Evolutionary conservation across 2,888 invertebrate genomes (phyloP).

Genomic region (Cotesia congregata): DNA sequence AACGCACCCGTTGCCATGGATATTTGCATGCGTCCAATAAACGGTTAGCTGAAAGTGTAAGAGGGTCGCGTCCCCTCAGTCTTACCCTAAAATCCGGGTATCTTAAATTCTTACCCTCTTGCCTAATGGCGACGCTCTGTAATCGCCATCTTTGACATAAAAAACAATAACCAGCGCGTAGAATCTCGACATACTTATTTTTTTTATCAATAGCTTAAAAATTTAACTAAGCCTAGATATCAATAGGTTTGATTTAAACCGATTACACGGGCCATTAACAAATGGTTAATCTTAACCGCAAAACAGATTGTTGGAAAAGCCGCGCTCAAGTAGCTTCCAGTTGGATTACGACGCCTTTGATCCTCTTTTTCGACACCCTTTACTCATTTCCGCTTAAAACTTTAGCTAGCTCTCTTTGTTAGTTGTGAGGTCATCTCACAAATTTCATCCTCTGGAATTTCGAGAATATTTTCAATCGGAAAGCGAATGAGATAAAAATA

Average conservation of each 20-base stretch:
- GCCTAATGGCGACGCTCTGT: constrained; percentile 13
- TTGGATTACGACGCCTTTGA: constrained; percentile 39
- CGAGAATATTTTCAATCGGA: constrained; percentile 10
- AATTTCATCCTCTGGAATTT: too few relatives aligned
- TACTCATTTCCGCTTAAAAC: constrained; percentile 14
- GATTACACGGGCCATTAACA: constrained; percentile 69
- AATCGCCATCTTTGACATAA: constrained; percentile 30
- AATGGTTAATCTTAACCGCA: constrained; percentile 69
- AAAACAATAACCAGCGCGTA: too few relatives aligned
- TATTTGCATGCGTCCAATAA: constrained; percentile 71
- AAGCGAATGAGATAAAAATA: constrained; percentile 39
- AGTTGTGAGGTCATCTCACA: too few relatives aligned
- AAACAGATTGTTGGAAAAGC: constrained; percentile 51
- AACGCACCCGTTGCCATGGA: constrained; percentile 65
- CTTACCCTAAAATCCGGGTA: constrained; percentile 40
- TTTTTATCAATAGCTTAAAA: too few relatives aligned
- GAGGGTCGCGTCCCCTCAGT: constrained; percentile 62
- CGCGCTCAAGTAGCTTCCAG: constrained; percentile 43
- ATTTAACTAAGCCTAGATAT: background rate
- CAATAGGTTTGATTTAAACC: background rate
- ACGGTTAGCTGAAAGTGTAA: constrained; percentile 68
- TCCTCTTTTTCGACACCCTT: constrained; percentile 34
- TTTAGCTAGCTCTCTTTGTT: too few relatives aligned
- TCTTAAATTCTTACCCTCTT: constrained; percentile 24
- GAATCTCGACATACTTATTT: too few relatives aligned